phyloP scores from a whole-genome alignment of 2,113 vertebrate species.

The Butastur rufipennis region DNA sequence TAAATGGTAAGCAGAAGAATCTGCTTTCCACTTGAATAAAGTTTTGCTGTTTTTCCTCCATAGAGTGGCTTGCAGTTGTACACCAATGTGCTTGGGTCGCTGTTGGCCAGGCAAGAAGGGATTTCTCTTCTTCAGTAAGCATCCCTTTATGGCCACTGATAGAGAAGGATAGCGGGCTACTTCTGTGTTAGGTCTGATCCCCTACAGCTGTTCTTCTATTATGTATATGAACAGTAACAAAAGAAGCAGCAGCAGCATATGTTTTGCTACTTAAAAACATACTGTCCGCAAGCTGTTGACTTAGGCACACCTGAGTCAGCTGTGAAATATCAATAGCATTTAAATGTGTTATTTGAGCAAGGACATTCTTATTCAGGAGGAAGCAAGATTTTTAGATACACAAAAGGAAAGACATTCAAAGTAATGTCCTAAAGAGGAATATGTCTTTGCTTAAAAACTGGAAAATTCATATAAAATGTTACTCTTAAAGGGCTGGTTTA shows the following conservation, averaged over 20 bases:
- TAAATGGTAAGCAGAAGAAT: neutral
- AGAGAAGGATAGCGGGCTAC: neutral
- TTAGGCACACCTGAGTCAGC: neutral
- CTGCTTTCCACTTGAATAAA: neutral
- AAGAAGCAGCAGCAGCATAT: neutral
- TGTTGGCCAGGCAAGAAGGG: neutral
- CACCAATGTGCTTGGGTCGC: neutral
- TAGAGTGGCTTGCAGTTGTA: neutral
- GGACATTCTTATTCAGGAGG: neutral
- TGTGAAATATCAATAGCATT: neutral
- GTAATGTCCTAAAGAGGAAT: neutral
- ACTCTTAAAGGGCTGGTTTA: neutral
- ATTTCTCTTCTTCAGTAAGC: neutral
- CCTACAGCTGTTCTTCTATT: neutral
- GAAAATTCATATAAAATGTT: neutral
- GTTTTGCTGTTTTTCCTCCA: neutral
- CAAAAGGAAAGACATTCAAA: neutral
- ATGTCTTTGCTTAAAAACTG: neutral
- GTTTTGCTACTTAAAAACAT: neutral
- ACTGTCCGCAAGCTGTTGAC: neutral
- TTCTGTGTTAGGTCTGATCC: neutral
- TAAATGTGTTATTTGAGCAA: neutral
- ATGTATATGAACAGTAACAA: neutral
- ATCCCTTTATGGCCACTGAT: neutral
- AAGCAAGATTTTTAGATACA: neutral